Evolutionary conservation across 2,113 vertebrate genomes (phyloP).

Genomic region (Fulmarus glacialis): DNA sequence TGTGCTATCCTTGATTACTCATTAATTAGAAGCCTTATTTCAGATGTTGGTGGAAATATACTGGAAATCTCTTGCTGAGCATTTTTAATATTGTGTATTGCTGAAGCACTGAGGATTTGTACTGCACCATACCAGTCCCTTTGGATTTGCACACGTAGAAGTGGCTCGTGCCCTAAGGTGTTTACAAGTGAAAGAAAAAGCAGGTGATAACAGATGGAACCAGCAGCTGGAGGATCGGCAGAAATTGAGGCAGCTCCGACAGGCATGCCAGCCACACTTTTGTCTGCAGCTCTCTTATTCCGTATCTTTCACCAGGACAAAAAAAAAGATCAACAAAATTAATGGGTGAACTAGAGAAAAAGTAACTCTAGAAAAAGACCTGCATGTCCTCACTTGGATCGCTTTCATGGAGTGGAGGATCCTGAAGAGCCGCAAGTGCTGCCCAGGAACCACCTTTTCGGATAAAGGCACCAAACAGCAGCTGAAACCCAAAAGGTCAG

Average conservation of each 20-base stretch:
- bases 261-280: neutral
- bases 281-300: neutral
- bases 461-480: neutral
- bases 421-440: neutral
- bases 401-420: neutral
- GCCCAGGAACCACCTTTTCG: neutral
- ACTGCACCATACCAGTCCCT: neutral
- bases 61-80: neutral
- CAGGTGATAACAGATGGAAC: constrained; percentile 48
- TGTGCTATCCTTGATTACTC: neutral
- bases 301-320: neutral
- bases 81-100: neutral
- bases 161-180: neutral
- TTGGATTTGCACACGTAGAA: neutral
- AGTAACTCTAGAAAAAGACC: neutral
- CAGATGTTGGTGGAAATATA: neutral
- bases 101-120: neutral
- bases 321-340: neutral
- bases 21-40: neutral
- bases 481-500: neutral
- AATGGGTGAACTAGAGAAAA: neutral
- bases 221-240: constrained; percentile 9
- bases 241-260: neutral
- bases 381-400: neutral
- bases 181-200: neutral